These are phyloP conservation scores for Pachyramphus minor DNA, from an alignment of 2,113 vertebrate species.

Conservation along the genomic window DNA sequence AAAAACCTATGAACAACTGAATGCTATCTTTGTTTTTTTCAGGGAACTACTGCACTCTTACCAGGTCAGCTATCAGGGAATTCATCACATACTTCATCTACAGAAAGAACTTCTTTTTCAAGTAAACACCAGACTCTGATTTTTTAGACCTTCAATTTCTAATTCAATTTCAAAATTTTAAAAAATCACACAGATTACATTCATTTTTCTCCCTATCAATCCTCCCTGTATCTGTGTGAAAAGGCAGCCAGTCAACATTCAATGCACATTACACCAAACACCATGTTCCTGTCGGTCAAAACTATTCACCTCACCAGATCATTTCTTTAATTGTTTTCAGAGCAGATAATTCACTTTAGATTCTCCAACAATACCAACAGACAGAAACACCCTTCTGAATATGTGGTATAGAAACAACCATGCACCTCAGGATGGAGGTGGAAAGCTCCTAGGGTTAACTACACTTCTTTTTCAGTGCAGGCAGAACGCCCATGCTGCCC, in stretches of 20 bases:
- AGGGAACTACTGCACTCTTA: neutral
- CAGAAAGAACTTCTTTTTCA: neutral
- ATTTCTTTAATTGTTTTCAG: neutral
- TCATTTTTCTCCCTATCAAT: neutral
- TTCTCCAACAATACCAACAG: neutral
- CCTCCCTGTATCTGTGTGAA: neutral
- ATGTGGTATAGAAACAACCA: neutral
- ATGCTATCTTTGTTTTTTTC: neutral
- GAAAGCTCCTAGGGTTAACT: neutral
- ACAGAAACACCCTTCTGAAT: neutral
- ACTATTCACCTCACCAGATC: neutral
- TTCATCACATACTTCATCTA: neutral
- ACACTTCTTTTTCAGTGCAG: neutral
- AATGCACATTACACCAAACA: neutral
- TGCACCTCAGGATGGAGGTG: neutral
- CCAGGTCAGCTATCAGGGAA: neutral
- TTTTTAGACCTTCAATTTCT: neutral
- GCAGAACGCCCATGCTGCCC: neutral
- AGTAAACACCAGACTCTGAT: neutral
- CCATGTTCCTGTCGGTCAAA: neutral
- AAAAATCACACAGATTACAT: neutral
- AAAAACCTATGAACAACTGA: neutral
- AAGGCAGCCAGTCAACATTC: neutral
- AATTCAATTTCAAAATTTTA: neutral
- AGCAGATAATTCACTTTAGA: neutral